Base-by-base conservation (phyloP, 2,888 invertebrate genomes). In the Cremastinae sp. region DNA sequence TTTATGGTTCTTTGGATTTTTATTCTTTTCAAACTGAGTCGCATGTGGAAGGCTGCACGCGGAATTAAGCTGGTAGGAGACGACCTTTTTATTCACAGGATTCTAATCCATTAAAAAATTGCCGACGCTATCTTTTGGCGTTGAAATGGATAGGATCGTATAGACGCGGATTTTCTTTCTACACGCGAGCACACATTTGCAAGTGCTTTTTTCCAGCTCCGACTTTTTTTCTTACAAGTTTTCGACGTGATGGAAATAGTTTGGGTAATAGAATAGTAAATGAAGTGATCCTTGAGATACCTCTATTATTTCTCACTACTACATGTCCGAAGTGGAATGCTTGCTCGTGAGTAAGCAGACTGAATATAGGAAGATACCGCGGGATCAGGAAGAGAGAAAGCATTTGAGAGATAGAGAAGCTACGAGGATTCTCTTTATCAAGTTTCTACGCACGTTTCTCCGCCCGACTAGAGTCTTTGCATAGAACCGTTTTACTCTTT, bases 211-310 rank as follows among this genome's bases (percentile, higher is more conserved):
- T 5, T 28, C 5, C 28, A 28, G n/a, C n/a, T 5, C 28, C 28
- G 28, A 35, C 45, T 18, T 41, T 65, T 64, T 59, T 69, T 55
- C 43, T 45, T 12, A n/a, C 16, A 51, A 16, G 47, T 64, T 69
- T 65, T 56, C 74, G 28, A 43, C 51, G 66, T 35, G 70, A 66
- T 75, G 71, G 74, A 37, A 71, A 78, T 78, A 69, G 74, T 75
- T 73, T 64, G 41, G 71, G 74, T 78, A 76, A 78, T 58, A 71
- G 75, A 78, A 78, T 78, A 74, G 68, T 66, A 68, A 76, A 78
- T 78, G 75, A 73, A 75, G 74, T 70, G 75, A 74, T 75, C 74
- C 68, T 64, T 58, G 68, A 74, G 73, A 76, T 71, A 65, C 74
- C 76, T 76, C 75, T 71, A 71, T 78, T 74, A 75, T 74, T 74